A percentile compares a stretch with the other conserved stretches of the same genome.
These are phyloP conservation scores for Gymnocypris eckloni DNA, from an alignment of 2,797 vertebrate species.

Conservation along the genomic window DNA sequence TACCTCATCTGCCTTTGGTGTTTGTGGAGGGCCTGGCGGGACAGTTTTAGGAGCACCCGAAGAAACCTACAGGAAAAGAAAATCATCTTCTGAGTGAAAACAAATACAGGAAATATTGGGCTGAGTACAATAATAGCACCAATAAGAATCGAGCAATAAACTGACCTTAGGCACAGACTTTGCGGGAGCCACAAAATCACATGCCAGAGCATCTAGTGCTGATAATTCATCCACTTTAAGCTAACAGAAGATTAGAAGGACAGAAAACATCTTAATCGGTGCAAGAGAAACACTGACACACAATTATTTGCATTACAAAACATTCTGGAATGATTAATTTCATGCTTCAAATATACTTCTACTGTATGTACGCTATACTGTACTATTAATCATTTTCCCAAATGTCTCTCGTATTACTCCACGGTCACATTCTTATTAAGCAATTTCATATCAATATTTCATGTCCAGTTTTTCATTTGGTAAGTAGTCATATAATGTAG, in stretches of 20 bases:
- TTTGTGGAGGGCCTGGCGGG: slow-evolving; percentile 1
- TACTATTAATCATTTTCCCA: neutral
- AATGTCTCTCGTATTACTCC: neutral
- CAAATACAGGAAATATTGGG: neutral
- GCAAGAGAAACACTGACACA: neutral
- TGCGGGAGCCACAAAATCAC: slow-evolving; percentile 57
- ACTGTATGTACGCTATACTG: neutral
- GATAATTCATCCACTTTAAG: slow-evolving; percentile 49
- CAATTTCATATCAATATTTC: neutral
- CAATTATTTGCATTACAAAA: neutral
- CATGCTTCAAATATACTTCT: neutral
- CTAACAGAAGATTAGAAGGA: slow-evolving; percentile 24
- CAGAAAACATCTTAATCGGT: neutral
- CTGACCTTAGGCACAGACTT: slow-evolving; percentile 49
- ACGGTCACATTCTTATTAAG: neutral
- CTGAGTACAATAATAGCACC: neutral
- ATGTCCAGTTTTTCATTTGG: neutral
- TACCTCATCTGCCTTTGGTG: slow-evolving; percentile 41
- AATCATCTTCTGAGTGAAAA: neutral
- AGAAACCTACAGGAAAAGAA: slow-evolving; percentile 38
- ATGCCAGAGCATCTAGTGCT: slow-evolving; percentile 53
- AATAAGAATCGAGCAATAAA: neutral
- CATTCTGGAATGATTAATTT: neutral
- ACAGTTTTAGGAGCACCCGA: slow-evolving; percentile 25
- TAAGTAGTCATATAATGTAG: neutral